Conservation (phyloP, 2,113 vertebrate genomes). For the Psittacula cyanocephala region DNA sequence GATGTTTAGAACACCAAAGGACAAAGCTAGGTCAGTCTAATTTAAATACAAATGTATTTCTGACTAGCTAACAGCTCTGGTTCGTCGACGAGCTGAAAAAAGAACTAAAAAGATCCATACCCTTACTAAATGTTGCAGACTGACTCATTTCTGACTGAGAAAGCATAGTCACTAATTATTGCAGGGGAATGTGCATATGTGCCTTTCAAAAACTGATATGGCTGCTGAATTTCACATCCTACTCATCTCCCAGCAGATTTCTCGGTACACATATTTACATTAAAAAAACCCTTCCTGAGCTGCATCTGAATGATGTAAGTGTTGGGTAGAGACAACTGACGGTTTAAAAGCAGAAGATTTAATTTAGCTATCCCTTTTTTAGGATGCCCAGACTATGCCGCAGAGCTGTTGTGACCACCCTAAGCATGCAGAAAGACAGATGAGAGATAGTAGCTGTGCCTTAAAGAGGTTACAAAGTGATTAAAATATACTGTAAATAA, state of each 20-base stretch:
- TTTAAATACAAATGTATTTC: neutral
- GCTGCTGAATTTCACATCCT: constrained; percentile 54
- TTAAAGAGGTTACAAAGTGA: neutral
- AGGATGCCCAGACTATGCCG: neutral
- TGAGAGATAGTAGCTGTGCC: neutral
- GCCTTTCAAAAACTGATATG: constrained; percentile 23
- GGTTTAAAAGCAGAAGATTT: constrained; percentile 16
- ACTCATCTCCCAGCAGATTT: constrained; percentile 31
- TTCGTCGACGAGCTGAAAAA: neutral
- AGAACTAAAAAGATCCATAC: neutral
- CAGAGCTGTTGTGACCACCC: neutral
- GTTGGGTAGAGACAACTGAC: neutral
- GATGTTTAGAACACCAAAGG: neutral
- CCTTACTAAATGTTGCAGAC: neutral
- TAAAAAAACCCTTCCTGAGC: neutral
- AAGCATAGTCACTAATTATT: constrained; percentile 25
- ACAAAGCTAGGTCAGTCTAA: neutral
- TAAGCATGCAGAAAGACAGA: neutral
- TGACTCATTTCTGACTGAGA: constrained; percentile 49
- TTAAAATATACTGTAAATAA: neutral
- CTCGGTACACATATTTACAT: neutral
- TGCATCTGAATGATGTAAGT: constrained; percentile 30
- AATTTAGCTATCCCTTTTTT: neutral
- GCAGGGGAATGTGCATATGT: neutral
- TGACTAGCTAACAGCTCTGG: neutral